Base-by-base conservation (phyloP, 2,888 invertebrate genomes). In the Campoletis raptor region DNA sequence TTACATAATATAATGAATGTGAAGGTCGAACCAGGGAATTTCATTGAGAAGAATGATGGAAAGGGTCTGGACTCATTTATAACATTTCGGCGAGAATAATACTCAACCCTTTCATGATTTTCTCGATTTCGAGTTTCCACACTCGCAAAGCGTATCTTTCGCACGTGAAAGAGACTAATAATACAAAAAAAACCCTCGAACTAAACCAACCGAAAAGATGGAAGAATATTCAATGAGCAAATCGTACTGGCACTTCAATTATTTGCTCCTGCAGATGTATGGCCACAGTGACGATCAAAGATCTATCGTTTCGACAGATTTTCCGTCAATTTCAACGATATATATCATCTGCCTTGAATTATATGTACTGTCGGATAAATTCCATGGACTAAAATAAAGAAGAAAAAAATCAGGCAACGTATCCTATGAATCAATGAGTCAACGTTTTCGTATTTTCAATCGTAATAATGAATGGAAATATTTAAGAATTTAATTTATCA, bases 1-100 rank as follows among this genome's bases (percentile, higher is more conserved):
- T 81, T 73, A 52, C 54, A 86, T 81, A 73, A 86, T 81, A 30
- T 30, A 67, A 81, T 61, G 54, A 81, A 78, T 73, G 24, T 67
- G 42, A 37, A 69, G 67, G 21, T 42, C 24, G 42, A 64, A 52
- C 12, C n/a, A 45, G 15, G 42, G 74, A 42, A 21, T 67, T 57
- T 52, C 42, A 10, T 7, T 30, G 81, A 48, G 66, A 57, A 21
- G 81, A 61, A 42, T 81, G 73, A 81, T 81, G 67, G 67, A 81
- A 74, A 66, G 57, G 45, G 30, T 42, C 66, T 42, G 21, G 54
- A 40, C 8, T 74, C 81, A 81, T 81, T 74, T 74, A 74, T 81
- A 52, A 57, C 45, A 40, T 37, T 64, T 66, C 54, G 54, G 66
- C n/a, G 52, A 74, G 42, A 40, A 74, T 81, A 36, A 73, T 67